These are phyloP conservation scores for Heliconius hortense DNA, from an alignment of 2,888 invertebrate genomes.

Conservation along the genomic window DNA sequence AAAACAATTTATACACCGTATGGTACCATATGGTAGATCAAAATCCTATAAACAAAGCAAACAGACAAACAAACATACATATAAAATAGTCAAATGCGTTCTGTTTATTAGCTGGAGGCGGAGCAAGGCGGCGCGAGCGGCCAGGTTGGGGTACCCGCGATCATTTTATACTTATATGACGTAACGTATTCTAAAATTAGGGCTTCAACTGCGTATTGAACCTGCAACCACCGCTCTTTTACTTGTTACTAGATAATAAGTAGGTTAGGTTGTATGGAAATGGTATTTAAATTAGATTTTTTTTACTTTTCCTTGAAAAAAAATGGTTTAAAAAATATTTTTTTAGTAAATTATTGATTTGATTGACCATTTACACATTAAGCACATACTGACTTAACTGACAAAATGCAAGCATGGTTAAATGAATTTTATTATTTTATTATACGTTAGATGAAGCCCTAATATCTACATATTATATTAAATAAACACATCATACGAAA, in stretches of 20 bases:
- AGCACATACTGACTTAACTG: not conserved
- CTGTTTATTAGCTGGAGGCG: constrained; percentile 49
- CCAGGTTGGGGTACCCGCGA: constrained; percentile 47
- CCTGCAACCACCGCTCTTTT: not conserved
- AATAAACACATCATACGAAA: not conserved
- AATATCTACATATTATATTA: constrained; percentile 16
- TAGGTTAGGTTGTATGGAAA: not conserved
- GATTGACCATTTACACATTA: not conserved
- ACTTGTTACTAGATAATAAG: not conserved
- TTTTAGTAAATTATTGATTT: not conserved
- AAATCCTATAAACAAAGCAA: not conserved
- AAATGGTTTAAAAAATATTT: not conserved
- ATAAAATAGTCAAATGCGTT: constrained; percentile 9
- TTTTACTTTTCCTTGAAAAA: not conserved
- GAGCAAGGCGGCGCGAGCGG: constrained; percentile 44
- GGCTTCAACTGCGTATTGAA: constrained; percentile 35
- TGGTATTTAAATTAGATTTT: not conserved
- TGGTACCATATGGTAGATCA: not conserved
- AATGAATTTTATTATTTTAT: not conserved
- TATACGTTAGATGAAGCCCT: constrained; percentile 31
- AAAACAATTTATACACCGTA: too few relatives aligned
- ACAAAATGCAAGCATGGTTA: not conserved
- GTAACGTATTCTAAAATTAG: constrained; percentile 37
- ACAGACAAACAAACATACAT: not conserved
- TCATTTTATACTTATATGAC: constrained; percentile 25